Percentiles rank a stretch among this genome's conserved stretches.
These are phyloP conservation scores for Mechanitis messenoides DNA, from an alignment of 2,888 invertebrate genomes.

Conservation along the genomic window DNA sequence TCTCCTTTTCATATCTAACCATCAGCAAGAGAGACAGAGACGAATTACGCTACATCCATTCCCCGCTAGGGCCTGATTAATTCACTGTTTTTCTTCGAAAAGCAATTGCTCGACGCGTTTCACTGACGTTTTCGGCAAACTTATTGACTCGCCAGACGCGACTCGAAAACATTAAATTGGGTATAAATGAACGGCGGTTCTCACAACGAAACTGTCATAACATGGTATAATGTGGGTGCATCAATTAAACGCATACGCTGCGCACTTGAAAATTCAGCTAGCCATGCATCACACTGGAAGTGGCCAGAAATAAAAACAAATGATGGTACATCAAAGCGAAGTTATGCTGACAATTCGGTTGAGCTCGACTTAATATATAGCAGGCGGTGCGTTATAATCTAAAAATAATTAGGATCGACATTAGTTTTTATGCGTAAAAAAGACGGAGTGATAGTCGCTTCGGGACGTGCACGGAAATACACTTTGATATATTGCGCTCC, in stretches of 20 bases:
- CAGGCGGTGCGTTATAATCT: slow-evolving; percentile 74
- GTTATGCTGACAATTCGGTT: slow-evolving; percentile 76
- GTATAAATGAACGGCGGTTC: slow-evolving; percentile 33
- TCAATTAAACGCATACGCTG: slow-evolving; percentile 64
- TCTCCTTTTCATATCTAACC: slow-evolving; percentile 50
- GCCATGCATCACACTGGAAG: slow-evolving; percentile 69
- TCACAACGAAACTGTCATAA: slow-evolving; percentile 58
- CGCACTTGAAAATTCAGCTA: slow-evolving; percentile 67
- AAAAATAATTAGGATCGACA: slow-evolving; percentile 76
- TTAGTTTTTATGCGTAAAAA: slow-evolving; percentile 76
- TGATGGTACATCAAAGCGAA: slow-evolving; percentile 73
- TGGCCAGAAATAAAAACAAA: slow-evolving; percentile 73
- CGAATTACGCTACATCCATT: slow-evolving; percentile 54
- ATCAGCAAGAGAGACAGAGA: slow-evolving; percentile 56
- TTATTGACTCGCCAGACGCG: slow-evolving; percentile 37
- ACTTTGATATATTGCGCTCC: slow-evolving; percentile 63
- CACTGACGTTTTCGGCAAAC: slow-evolving; percentile 59
- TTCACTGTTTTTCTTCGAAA: slow-evolving; percentile 71
- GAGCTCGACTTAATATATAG: slow-evolving; percentile 70
- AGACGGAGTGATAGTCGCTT: slow-evolving; percentile 55
- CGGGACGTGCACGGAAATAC: slow-evolving; percentile 68
- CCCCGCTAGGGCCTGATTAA: slow-evolving; percentile 65
- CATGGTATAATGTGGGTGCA: slow-evolving; percentile 55
- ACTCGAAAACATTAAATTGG: slow-evolving; percentile 7
- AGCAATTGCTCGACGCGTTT: slow-evolving; percentile 52